Evolutionary conservation across 2,113 vertebrate species (phyloP), one percentile per base, ranked within the genome.

Genomic region (Triplophysa siluroides): DNA sequence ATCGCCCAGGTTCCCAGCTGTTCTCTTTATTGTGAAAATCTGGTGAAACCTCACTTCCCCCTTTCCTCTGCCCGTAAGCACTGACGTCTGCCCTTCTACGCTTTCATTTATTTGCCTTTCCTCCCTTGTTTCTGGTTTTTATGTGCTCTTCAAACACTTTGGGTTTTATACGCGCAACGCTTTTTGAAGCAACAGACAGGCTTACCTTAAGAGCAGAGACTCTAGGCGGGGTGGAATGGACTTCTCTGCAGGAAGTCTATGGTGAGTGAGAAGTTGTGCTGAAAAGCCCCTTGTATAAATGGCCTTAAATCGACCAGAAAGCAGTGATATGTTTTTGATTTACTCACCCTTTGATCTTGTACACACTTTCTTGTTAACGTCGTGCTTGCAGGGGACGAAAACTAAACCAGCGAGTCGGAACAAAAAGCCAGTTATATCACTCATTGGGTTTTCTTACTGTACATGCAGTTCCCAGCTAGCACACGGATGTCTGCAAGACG

Each of bases 1-100:
- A 88, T 90, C 86, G 85, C 60, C 81, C 78, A 83, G 80, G 81
- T 85, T 74, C 79, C 81, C 83, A 84, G 70, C 88, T 85, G 85
- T 84, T 85, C 79, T 81, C 29, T 82, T 81, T 77, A 84, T 83
- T 78, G 52, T 83, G 80, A 87, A 80, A 68, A 85, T 81, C 71
- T 60, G 43, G n/a, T 56, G 63, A 21, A 70, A 65, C 70, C 43
- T 4, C 38, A 50, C 23, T 13, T 43, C 19, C 5, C 23, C 18
- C 41, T 56, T 38, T 38, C 33, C 41, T 73, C 61, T 26, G 23
- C 61, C 62, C 18, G 12, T 63, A 60, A 52, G 63, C 45, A 47
- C 24, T 81, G 78, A 63, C 14, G 10, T 66, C 38, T 26, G 64
- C 56, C 23, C 41, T 72, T 78, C 77, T 81, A 52, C 16, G 14